Percentiles rank a stretch among this genome's conserved stretches.
phyloP scores from a whole-genome alignment of 2,888 invertebrate genomes.

The Calliopum simillimum region DNA sequence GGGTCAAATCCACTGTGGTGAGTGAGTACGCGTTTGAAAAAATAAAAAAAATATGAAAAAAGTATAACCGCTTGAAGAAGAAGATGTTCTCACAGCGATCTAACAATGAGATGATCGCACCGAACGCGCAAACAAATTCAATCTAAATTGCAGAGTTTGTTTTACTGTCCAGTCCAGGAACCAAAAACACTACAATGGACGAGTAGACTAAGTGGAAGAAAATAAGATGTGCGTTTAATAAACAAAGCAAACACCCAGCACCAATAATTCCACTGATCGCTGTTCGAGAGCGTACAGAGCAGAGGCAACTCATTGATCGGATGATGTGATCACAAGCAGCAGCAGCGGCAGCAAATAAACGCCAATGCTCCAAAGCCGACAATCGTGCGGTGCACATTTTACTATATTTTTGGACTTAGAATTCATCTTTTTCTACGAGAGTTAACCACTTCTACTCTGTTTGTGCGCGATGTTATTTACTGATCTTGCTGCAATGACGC shows the following conservation, averaged over 20 bases:
- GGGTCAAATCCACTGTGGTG: constrained; percentile 18
- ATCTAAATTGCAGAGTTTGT: constrained; percentile 30
- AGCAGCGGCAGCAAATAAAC: background rate
- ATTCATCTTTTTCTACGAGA: constrained; percentile 1
- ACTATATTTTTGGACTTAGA: background rate
- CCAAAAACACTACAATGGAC: background rate
- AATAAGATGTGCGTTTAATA: background rate
- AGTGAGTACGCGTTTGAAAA: background rate
- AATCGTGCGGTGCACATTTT: constrained; percentile 30
- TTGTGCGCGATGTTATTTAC: constrained; percentile 13
- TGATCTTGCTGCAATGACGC: constrained; percentile 2
- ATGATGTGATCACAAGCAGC: background rate
- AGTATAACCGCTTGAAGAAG: background rate
- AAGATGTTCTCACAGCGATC: constrained; percentile 66
- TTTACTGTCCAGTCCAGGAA: background rate
- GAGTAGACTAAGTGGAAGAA: background rate
- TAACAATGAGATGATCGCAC: constrained; percentile 64
- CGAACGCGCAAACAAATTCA: constrained; percentile 29
- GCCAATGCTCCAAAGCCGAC: background rate
- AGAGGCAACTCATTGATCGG: background rate
- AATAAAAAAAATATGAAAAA: constrained; percentile 1
- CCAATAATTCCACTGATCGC: background rate
- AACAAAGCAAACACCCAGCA: constrained; percentile 17
- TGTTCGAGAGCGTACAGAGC: background rate
- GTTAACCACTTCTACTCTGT: too few species aligned